These are phyloP conservation scores for Hycleus cichorii DNA, from an alignment of 1,140 invertebrate genomes.

Conservation along the genomic window DNA sequence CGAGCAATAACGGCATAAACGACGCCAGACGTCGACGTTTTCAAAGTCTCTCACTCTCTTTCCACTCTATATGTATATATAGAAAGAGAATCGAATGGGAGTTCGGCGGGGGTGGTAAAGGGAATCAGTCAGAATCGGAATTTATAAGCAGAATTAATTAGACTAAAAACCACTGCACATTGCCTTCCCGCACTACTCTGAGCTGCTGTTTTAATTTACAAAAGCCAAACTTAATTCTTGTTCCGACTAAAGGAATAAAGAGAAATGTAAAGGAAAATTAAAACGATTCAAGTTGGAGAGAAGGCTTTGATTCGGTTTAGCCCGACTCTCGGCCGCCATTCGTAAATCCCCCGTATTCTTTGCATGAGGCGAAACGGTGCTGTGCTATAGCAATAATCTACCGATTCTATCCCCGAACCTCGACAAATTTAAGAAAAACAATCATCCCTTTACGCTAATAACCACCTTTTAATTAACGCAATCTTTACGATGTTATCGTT, in stretches of 20 bases:
- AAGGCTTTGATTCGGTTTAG: conserved; percentile 42
- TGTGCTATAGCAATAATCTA: no score
- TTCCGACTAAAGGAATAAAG: conserved; percentile 44
- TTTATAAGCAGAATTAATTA: conserved; percentile 48
- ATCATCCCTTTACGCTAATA: no score
- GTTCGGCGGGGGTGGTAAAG: conserved; percentile 2
- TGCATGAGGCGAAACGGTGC: no score
- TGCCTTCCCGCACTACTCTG: conserved; percentile 34
- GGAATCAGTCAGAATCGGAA: conserved; percentile 39
- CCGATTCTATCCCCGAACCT: no score
- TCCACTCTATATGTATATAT: not conserved
- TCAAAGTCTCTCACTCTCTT: conserved; percentile 8
- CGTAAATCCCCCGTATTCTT: conserved; percentile 31
- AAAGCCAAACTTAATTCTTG: conserved; percentile 48
- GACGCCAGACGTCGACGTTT: conserved; percentile 8
- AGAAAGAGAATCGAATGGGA: not conserved
- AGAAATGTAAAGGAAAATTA: conserved; percentile 47
- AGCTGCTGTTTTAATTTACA: conserved; percentile 46
- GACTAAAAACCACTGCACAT: conserved; percentile 43
- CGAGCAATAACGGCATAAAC: conserved; percentile 28
- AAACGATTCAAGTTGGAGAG: conserved; percentile 40
- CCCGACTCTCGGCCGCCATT: conserved; percentile 29
- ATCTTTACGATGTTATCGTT: no score
- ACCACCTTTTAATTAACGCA: no score
- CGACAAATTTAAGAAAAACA: no score